Conservation (phyloP, 64 coral and sea anemone species). For the Cladopsammia gracilis region DNA sequence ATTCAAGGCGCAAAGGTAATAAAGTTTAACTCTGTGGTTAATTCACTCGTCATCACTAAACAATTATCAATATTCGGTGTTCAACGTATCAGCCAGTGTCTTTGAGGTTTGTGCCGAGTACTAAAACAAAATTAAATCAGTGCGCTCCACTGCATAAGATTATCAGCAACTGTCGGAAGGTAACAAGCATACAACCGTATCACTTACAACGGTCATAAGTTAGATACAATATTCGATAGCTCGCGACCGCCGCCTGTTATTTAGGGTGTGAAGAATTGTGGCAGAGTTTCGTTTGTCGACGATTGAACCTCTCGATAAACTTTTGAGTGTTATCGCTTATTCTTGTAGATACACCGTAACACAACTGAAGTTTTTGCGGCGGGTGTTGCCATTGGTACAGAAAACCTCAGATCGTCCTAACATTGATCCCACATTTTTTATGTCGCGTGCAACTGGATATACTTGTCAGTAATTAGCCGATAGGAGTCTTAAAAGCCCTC, state of each 20-base stretch:
- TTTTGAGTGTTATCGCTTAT: neutral
- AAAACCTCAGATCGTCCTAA: neutral
- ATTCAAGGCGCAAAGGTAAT: constrained; percentile 26
- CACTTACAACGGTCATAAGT: constrained; percentile 14
- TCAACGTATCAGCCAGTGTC: neutral
- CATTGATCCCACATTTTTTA: neutral
- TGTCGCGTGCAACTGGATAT: neutral
- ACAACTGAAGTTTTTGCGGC: neutral
- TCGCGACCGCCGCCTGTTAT: neutral
- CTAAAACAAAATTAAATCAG: neutral
- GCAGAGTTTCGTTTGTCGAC: neutral
- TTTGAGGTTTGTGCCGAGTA: neutral
- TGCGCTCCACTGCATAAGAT: neutral
- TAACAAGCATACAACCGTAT: constrained; percentile 15
- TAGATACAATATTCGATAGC: constrained; percentile 12
- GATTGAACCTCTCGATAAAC: neutral
- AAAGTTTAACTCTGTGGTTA: neutral
- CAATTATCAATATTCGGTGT: neutral
- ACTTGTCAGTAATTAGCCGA: neutral
- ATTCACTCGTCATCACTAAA: neutral
- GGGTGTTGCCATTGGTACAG: neutral
- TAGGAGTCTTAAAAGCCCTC: neutral
- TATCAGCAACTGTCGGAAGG: constrained; percentile 20
- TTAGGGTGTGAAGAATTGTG: neutral
- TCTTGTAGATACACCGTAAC: neutral